Base-by-base conservation (phyloP, 64 coral and sea anemone species). In the Dendrophyllia cribrosa region DNA sequence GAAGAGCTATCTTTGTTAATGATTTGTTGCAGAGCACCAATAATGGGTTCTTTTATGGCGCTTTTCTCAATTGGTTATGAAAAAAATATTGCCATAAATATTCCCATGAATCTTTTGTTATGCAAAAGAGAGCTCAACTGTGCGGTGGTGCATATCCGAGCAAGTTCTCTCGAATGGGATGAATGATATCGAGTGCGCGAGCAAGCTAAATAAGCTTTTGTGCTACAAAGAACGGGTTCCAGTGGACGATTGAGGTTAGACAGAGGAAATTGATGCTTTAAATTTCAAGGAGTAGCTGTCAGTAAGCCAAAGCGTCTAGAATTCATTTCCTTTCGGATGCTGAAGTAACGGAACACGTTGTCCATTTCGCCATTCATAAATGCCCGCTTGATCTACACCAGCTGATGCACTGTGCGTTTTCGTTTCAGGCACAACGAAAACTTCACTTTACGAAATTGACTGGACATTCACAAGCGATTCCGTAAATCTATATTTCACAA, bases 21-120 rank as follows among this genome's bases (percentile, higher is more conserved):
- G 53, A 55, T 79, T 79, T 43, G 10, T 79, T 2, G 77, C 77
- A 23, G 14, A 5, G 23, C 21, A 13, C 4, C 23, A 22, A 64
- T 82, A 82, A 82, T 82, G 58, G 45, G 59, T 43, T 64, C 58
- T 46, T 5, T 82, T 64, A 19, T 9, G 25, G 59, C 20, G 5
- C 62, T 65, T 46, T 68, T 51, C 46, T 77, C 45, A 65, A 21
- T 48, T 84, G 43, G 67, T 67, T 68, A 51, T 50, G 19, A 12
- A 62, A 56, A 56, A 56, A 9, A 56, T 56, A 56, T 56, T 56
- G 34, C 34, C 34, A 34, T 34, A 82, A 20, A 43, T 47, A 48
- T 82, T 62, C 25, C 44, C 17, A n/a, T 49, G 20, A 47, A 43
- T 84, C 60, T 68, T 84, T 66, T 84, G 60, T 84, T 51, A 84